phyloP scores from a whole-genome alignment of 37 sponge, comb jelly and placozoan species.

The Haliclona indistincta region DNA sequence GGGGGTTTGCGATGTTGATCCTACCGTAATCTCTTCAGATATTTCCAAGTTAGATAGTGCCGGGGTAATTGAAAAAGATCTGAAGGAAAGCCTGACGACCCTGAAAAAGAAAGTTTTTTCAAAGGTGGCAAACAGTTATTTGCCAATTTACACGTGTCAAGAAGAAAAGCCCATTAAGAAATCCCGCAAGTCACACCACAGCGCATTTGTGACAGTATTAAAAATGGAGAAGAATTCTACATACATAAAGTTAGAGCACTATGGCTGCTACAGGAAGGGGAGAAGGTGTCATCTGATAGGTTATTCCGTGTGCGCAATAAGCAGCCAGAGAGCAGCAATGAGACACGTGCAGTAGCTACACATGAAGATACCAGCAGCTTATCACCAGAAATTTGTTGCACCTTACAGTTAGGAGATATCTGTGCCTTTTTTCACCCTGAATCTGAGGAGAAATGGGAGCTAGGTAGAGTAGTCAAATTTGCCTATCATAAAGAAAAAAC shows the following conservation, averaged over 20 bases:
- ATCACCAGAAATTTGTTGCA: not conserved
- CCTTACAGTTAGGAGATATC: slow-evolving; percentile 1
- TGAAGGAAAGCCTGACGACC: too few relatives aligned
- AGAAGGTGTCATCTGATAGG: slow-evolving; percentile 49
- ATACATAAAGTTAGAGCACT: slow-evolving; percentile 41
- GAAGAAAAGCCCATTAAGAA: slow-evolving; percentile 1
- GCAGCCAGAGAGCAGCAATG: slow-evolving; percentile 43
- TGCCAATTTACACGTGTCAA: slow-evolving; percentile 27
- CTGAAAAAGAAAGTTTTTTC: too few relatives aligned
- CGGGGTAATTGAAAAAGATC: too few relatives aligned
- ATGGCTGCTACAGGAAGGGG: slow-evolving; percentile 54
- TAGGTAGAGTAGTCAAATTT: slow-evolving; percentile 42
- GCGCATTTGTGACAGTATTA: too few relatives aligned
- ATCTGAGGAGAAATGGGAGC: slow-evolving; percentile 1
- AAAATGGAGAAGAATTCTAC: slow-evolving; percentile 6
- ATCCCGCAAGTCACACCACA: too few relatives aligned
- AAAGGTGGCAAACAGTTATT: too few relatives aligned
- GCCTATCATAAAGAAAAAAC: slow-evolving; percentile 19
- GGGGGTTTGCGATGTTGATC: too few relatives aligned
- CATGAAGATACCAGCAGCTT: not conserved
- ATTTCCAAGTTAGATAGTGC: too few relatives aligned
- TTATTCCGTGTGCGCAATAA: slow-evolving; percentile 36
- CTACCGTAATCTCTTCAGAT: too few relatives aligned
- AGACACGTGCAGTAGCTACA: too few relatives aligned
- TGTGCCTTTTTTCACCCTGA: not conserved